Evolutionary conservation across 1,140 invertebrate species (phyloP).

Genomic region (Aphaenogaster rudis): DNA sequence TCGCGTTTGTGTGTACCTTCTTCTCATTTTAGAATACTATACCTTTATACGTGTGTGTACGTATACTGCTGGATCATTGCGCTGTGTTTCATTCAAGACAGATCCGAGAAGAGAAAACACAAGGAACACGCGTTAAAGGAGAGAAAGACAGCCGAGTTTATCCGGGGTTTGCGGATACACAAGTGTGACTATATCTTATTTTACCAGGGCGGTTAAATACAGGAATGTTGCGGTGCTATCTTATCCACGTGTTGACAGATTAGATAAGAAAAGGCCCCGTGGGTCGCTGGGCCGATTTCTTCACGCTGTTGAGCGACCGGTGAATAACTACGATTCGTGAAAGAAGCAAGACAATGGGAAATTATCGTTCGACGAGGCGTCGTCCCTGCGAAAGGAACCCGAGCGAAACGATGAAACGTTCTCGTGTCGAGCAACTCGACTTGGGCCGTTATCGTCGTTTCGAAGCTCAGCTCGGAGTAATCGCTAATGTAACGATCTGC

Average conservation of each 20-base stretch:
- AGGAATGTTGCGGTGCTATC: slow-evolving; percentile 32
- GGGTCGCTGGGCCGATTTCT: slow-evolving; percentile 29
- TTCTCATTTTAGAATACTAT: neutral
- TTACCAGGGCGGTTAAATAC: slow-evolving; percentile 12
- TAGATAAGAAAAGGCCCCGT: slow-evolving; percentile 52
- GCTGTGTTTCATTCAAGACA: neutral
- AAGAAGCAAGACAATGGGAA: neutral
- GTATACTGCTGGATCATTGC: neutral
- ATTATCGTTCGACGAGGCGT: neutral
- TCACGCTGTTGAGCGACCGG: neutral
- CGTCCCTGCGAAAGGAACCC: too few relatives aligned
- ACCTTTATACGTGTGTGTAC: neutral
- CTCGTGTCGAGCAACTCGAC: neutral
- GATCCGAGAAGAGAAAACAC: neutral
- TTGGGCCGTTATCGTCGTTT: neutral
- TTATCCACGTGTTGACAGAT: slow-evolving; percentile 43
- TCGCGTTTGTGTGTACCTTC: neutral
- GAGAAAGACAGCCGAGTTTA: neutral
- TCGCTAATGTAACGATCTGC: neutral
- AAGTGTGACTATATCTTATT: slow-evolving; percentile 14
- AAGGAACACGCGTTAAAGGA: neutral
- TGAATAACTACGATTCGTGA: neutral
- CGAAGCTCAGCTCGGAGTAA: neutral
- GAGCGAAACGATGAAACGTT: too few relatives aligned
- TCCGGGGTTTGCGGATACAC: neutral